These are phyloP conservation scores for Spondyliosoma cantharus DNA, from an alignment of 2,797 vertebrate species.

Conservation along the genomic window DNA sequence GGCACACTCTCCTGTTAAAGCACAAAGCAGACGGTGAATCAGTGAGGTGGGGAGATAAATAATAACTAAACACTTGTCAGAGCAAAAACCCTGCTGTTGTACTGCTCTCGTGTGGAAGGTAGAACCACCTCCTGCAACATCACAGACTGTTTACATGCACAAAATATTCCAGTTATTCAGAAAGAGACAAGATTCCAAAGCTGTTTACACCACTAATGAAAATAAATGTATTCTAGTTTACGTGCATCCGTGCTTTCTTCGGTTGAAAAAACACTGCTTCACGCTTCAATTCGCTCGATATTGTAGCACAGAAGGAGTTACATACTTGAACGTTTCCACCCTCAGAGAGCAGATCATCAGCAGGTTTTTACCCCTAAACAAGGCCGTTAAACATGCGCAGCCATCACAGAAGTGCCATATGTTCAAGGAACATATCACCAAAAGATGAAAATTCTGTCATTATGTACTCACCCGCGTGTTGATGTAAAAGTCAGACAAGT, in stretches of 20 bases:
- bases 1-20: background rate
- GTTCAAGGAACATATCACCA: background rate
- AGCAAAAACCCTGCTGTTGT: background rate
- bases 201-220: too few species aligned
- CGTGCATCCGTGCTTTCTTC: too few species aligned
- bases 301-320: background rate
- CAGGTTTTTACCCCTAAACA: background rate
- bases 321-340: background rate
- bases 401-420: background rate
- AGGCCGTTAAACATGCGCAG: background rate
- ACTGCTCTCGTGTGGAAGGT: background rate
- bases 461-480: too few species aligned
- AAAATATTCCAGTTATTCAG: too few species aligned
- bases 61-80: background rate
- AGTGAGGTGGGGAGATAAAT: slow-evolving; percentile 4
- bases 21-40: slow-evolving; percentile 1
- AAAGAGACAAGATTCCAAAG: too few species aligned
- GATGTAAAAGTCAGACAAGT: too few species aligned
- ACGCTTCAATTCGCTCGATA: background rate
- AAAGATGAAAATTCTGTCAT: too few species aligned
- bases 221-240: too few species aligned
- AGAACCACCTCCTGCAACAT: background rate
- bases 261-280: too few species aligned
- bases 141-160: background rate
- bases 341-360: slow-evolving; percentile 12